Base-by-base conservation (phyloP, 2,888 invertebrate genomes). In the Pandemis cinnamomeana region DNA sequence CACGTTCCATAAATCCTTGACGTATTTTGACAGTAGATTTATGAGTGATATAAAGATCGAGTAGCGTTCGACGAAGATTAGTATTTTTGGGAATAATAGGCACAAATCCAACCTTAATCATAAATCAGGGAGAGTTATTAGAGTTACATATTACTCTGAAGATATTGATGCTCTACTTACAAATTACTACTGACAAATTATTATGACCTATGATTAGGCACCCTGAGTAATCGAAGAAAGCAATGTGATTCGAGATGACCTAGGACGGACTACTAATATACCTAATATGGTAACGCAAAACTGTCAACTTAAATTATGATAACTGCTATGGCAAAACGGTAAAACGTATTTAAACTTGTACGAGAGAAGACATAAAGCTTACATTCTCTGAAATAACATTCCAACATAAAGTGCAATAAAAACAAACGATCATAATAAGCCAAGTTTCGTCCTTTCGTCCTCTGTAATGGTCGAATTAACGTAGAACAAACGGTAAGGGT, bases 401-500 rank as follows among this genome's bases (percentile, higher is more conserved):
- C 36, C 63, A 64, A 53, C 63, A 67, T 68, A 66, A 53, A 71
- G 61, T 67, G 74, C 71, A 66, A 67, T 74, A 71, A 67, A 71
- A 71, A 44, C 55, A 42, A 71, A 74, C 64, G 60, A 73, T 61
- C 46, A 74, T 71, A 70, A 62, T 61, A 66, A 70, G 46, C 70
- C 44, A 61, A 64, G 61, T 53, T 67, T 64, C 70, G 73, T 64
- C 60, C 64, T 70, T 70, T 73, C 73, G 70, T 66, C 73, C 73
- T 73, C 41, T 55, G 69, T 44, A 67, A 71, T 72, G 66, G 62
- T 55, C 73, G 72, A 75, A 63, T 75, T 67, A 71, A 76, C 76
- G 67, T 71, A 78, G 74, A 75, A 72, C 77, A 76, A 80, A 75
- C 71, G 71, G 74, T 75, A 66, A 71, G 77, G 78, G 75, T 67